Percentiles rank a stretch among this genome's conserved stretches.
Conservation (phyloP, 2,113 vertebrate species). For the Phoxinus phoxinus region DNA sequence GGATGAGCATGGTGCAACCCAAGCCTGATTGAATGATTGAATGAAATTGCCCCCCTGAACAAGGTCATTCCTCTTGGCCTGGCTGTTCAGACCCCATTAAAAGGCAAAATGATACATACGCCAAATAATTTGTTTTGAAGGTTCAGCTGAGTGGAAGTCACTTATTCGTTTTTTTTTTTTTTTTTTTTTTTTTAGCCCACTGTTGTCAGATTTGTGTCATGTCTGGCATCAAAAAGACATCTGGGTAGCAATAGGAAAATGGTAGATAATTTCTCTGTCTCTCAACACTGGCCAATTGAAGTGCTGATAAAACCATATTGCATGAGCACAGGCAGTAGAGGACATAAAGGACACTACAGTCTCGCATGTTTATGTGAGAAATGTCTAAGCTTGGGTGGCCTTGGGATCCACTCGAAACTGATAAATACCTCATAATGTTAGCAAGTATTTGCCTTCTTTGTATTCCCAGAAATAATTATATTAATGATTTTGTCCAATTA, state of each 20-base stretch:
- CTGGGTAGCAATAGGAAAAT: conserved; percentile 52
- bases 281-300: not conserved
- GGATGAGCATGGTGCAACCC: conserved; percentile 9
- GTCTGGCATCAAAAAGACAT: conserved; percentile 64
- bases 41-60: conserved; percentile 55
- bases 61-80: conserved; percentile 65
- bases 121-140: conserved; percentile 69
- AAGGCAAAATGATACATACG: conserved; percentile 66
- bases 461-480: conserved; percentile 72
- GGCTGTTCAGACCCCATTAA: conserved; percentile 68
- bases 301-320: conserved; percentile 53
- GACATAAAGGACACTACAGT: conserved; percentile 56
- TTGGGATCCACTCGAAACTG: conserved; percentile 69
- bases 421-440: conserved; percentile 81
- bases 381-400: conserved; percentile 71
- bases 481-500: conserved; percentile 71
- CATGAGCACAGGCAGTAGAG: conserved; percentile 52
- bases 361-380: conserved; percentile 69
- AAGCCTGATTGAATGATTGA: conserved; percentile 44
- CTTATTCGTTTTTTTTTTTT: conserved; percentile 55
- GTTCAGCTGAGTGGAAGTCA: conserved; percentile 65
- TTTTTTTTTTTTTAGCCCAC: conserved; percentile 47
- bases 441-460: conserved; percentile 74
- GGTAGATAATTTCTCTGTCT: conserved; percentile 22
- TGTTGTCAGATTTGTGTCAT: conserved; percentile 66